These are phyloP conservation scores for Pygoscelis antarcticus DNA, from an alignment of 2,113 vertebrate species.

Conservation along the genomic window DNA sequence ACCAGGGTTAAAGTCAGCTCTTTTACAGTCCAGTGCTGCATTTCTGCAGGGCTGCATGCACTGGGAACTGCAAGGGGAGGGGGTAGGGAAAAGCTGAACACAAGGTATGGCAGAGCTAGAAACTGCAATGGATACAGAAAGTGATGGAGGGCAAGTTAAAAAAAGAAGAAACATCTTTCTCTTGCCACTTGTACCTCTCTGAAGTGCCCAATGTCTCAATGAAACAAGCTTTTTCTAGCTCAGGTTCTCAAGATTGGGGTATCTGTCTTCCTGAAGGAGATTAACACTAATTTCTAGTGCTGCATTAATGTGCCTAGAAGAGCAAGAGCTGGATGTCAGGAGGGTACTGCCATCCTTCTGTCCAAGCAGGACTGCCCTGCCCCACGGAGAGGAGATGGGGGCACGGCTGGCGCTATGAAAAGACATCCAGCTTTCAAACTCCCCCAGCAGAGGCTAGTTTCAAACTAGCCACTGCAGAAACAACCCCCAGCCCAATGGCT, in stretches of 20 bases:
- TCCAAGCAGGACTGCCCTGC: neutral
- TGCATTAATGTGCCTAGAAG: neutral
- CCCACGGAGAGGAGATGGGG: neutral
- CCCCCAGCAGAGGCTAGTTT: neutral
- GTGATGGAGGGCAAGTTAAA: rapidly evolving
- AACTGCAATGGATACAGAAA: neutral
- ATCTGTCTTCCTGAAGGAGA: neutral
- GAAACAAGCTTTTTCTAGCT: neutral
- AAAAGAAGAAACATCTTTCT: neutral
- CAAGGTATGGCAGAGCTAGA: neutral
- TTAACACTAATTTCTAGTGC: neutral
- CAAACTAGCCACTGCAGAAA: neutral
- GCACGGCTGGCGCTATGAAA: neutral
- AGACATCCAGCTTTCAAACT: neutral
- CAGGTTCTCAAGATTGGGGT: neutral
- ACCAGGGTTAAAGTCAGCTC: neutral
- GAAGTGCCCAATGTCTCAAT: neutral
- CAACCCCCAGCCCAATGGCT: neutral
- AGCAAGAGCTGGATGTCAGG: neutral
- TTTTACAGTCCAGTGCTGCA: rapidly evolving
- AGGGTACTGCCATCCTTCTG: neutral
- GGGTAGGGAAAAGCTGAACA: neutral
- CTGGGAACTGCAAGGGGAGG: neutral
- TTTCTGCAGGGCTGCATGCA: neutral
- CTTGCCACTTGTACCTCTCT: neutral